Base-by-base conservation (phyloP, 2,797 vertebrate species). In the Eulemur coronatus region DNA sequence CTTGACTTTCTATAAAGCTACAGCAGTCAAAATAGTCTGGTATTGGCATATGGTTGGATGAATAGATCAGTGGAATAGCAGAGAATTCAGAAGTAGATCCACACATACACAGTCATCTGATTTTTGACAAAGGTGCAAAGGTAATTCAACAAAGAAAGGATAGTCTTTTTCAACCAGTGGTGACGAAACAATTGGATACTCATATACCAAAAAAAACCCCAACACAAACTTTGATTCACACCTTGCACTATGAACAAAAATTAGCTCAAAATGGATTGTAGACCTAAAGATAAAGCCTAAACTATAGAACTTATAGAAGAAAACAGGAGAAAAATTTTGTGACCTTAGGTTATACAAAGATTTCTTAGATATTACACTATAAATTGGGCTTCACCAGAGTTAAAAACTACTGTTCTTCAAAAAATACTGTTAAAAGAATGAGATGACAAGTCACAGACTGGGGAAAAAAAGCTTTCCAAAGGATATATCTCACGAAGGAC, bases 61-160 rank as follows among this genome's bases (percentile, higher is more conserved):
- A 33, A 30, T 80, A 55, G 72, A 70, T 80, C 5, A 43, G 13
- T 81, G 69, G 33, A 55, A 28, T 94, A 41, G 52, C 70, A 61
- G 59, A 61, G 73, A 72, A 38, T 96, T 84, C 26, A 88, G 43
- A 87, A 75, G 30, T 86, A 65, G 35, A 82, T 87, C 38, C 20
- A 73, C 9, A 5, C 18, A 50, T 52, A 14, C 14, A 4, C 46
- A 46, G 33, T 88, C 78, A 63, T 84, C 57, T 81, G n/a, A 59
- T 93, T 95, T 94, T 80, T 92, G 46, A 95, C 65, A 91, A n/a
- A 79, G 43, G 26, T 89, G 8, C 17, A 59, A 28, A 76, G 84
- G 28, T 84, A 93, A 63, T 90, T 97, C 65, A 84, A 89, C 57
- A 30, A 73, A 86, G 52, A 85, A 94, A 89, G 38, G 30, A 81